Evolutionary conservation across 92 coral and sea anemone species (phyloP).

Genomic region (Blastomussa wellsi): DNA sequence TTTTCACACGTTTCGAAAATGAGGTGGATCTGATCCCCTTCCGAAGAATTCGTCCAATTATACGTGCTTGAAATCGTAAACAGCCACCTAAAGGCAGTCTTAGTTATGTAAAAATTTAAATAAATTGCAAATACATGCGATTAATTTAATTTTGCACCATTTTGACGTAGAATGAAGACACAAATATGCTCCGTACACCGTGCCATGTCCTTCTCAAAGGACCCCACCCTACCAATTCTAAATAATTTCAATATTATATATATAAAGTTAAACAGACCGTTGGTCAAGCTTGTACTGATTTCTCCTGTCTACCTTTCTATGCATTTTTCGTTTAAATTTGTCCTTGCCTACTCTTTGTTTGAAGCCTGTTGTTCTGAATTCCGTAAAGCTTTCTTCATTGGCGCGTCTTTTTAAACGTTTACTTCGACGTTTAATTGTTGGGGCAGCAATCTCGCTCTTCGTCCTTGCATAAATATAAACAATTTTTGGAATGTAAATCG

Average conservation of each 20-base stretch:
- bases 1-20: no score
- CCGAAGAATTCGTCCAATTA: no score
- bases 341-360: not conserved
- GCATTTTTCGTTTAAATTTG: slow-evolving; percentile 24
- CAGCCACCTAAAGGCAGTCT: no score
- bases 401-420: slow-evolving; percentile 20
- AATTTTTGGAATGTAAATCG: slow-evolving; percentile 68
- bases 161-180: no score
- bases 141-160: no score
- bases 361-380: not conserved
- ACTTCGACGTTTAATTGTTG: slow-evolving; percentile 32
- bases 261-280: not conserved
- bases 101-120: no score
- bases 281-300: not conserved
- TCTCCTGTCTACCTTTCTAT: slow-evolving; percentile 17
- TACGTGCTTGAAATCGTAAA: no score
- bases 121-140: no score
- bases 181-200: no score
- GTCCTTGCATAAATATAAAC: slow-evolving; percentile 91
- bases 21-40: no score
- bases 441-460: slow-evolving; percentile 18
- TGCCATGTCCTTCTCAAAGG: no score
- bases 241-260: not conserved
- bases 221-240: no score
- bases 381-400: not conserved